Base-by-base conservation (phyloP, 2,888 invertebrate genomes). In the Chironomus tentans region DNA sequence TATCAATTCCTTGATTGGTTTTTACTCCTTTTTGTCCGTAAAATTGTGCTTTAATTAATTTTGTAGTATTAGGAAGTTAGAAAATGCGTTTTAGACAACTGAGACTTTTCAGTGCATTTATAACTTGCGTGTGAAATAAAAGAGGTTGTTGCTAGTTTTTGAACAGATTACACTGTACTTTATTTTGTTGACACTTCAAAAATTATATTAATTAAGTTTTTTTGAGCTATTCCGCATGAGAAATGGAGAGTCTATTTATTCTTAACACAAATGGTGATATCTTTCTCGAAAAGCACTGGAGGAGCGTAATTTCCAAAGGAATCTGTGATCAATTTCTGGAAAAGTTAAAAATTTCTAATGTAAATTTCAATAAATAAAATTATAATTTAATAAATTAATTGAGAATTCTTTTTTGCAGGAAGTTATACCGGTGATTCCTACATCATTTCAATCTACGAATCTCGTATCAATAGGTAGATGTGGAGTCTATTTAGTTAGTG, bases 261-360 rank as follows among this genome's bases (percentile, higher is more conserved):
- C 95, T 97, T 78, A 97, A 97, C 85, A 91, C 92, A 76, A 93
- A 95, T 69, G 96, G 95, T 76, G 98, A 99, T 90, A 95, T 99
- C 70, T 97, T 99, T 82, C 90, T 99, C 84, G 99, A 99, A 84
- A 99, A 99, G 83, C 99, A 99, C 83, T 99, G 98, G 98, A 92
- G 97, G 80, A 96, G 97, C 85, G 96, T 98, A 13, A 94, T 99
- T 76, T 95, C 97, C 70, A 88, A 97, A 81, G 97, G 98, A 69
- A 93, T 99, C 70, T 99, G 99, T 85, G 99, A 99, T 85, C 99
- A 99, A 84, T 99, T 98, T 85, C 92, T 99, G 82, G 99, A 99
- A 24, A 56, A 72, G 12, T 38, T 28, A 21, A 74, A 76, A 65
- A 38, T 38, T 22, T 72, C 50, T 68, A 73, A 68, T 68, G 72